Evolutionary conservation across 2,113 vertebrate species (phyloP), one percentile per base, ranked within the genome.

Genomic region (Pterocles burchelli): DNA sequence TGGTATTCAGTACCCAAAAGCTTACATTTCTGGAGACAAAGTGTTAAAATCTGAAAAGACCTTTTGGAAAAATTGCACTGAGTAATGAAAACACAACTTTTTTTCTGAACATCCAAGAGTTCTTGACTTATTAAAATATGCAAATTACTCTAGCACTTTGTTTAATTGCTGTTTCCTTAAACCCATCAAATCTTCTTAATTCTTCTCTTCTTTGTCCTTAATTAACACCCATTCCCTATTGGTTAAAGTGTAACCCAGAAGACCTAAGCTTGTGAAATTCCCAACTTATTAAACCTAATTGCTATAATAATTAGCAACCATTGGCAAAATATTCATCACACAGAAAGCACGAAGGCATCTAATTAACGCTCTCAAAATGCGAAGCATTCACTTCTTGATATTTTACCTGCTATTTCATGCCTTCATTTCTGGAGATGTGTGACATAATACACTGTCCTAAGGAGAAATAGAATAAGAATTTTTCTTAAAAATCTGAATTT

Each of bases 141-240:
- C 43, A 90, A 94, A 97, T 94, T 87, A 85, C 74, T 85, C 71
- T 78, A 94, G 43, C 48, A 95, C 85, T 95, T 96, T 95, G 65
- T 96, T 95, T 96, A 94, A 97, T 97, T 89, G 80, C 78, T 93
- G 72, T 85, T 97, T 96, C 90, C 95, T 96, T 96, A 95, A 96
- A 95, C 89, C 78, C 70, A 85, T 79, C 95, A 96, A 97, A 94
- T 97, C 72, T 93, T 94, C 89, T 95, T 97, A 95, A 95, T 95
- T 94, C 68, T 75, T 62, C 67, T 89, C 72, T 80, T 96, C 88
- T 95, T 88, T 96, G 73, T 95, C 77, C 90, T 96, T 97, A 96
- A 97, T 97, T 97, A 97, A 96, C 90, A 95, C 63, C 46, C 21
- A 9, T 63, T 96, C 94, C 88, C 87, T 88, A 62, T 29, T 95